phyloP scores from a whole-genome alignment of 2,113 vertebrate genomes.

The Eublepharis macularius region DNA sequence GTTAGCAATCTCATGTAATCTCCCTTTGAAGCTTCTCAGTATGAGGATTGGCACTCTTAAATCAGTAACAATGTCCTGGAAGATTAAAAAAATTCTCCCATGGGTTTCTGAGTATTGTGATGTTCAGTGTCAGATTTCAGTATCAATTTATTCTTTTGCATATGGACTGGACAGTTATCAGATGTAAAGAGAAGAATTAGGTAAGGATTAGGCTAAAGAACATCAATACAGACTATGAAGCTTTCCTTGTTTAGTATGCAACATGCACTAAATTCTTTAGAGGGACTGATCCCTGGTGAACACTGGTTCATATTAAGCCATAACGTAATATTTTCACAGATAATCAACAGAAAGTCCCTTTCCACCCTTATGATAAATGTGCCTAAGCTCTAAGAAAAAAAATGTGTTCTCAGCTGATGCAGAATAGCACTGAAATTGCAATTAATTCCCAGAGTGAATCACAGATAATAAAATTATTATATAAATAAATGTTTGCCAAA shows the following conservation, averaged over 20 bases:
- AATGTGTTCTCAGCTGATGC: background rate
- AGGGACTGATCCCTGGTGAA: background rate
- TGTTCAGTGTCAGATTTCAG: no score
- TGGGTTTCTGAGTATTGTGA: no score
- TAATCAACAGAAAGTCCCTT: background rate
- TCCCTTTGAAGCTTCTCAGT: no score
- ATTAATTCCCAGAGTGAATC: background rate
- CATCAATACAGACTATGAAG: background rate
- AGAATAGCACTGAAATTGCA: background rate
- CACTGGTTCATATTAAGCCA: background rate
- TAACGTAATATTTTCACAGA: background rate
- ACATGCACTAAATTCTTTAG: background rate
- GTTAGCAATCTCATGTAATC: no score
- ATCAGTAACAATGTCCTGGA: no score
- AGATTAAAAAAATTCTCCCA: no score
- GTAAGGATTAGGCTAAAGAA: no score
- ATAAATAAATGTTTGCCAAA: background rate
- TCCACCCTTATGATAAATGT: accelerated
- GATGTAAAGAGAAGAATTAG: no score
- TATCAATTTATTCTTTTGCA: no score
- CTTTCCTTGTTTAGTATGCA: background rate
- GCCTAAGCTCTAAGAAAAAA: background rate
- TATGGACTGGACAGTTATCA: no score
- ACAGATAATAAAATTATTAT: background rate
- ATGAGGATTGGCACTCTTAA: no score